Conservation (phyloP, 53 echinoderm and acorn worm genomes). For the Luidia sarsii region DNA sequence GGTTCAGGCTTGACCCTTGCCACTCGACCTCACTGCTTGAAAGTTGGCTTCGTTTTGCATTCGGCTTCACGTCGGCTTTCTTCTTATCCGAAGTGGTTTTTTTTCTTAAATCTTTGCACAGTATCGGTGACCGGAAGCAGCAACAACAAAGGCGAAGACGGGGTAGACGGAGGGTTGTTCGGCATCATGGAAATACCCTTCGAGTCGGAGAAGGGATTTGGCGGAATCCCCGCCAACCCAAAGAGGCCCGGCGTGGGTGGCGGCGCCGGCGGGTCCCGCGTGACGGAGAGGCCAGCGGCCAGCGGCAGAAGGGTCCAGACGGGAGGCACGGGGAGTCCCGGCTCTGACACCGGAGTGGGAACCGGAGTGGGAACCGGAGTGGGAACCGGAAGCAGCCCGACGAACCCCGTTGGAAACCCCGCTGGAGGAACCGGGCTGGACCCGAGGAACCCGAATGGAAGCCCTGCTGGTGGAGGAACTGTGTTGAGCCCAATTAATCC, state of each 20-base stretch:
- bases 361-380: background rate
- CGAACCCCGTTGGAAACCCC: slow-evolving; percentile 3
- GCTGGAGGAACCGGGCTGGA: background rate
- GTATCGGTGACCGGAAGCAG: too few species aligned
- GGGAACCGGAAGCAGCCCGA: background rate
- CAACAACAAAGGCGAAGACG: too few species aligned
- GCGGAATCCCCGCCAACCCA: too few species aligned
- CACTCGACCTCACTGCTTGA: too few species aligned
- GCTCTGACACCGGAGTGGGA: background rate
- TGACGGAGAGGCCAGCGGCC: background rate
- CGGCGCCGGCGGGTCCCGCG: background rate
- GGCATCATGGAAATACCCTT: too few species aligned
- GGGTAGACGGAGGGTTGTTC: too few species aligned
- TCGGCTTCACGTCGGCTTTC: too few species aligned
- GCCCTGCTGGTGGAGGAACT: background rate
- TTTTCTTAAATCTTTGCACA: too few species aligned
- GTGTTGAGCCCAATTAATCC: background rate
- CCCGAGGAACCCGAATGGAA: slow-evolving; percentile 20
- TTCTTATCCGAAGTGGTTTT: too few species aligned
- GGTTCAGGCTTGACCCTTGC: too few species aligned
- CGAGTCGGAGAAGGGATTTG: too few species aligned
- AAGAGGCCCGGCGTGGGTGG: background rate
- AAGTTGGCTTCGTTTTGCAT: too few species aligned
- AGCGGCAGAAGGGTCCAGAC: background rate
- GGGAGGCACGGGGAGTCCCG: background rate